phyloP scores from a whole-genome alignment of 1,140 invertebrate species.

The Calosoma granatense region DNA sequence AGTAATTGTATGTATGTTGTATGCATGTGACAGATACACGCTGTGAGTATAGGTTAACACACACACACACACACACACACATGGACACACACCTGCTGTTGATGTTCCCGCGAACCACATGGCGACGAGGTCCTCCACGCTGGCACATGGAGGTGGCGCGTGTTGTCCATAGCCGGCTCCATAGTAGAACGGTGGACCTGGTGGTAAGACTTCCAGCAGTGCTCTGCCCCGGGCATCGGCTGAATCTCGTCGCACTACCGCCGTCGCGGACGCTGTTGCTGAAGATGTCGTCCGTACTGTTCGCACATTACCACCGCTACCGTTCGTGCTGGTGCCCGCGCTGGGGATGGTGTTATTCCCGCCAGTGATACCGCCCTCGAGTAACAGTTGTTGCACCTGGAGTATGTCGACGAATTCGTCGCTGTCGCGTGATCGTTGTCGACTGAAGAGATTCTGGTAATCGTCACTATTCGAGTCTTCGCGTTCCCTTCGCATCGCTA shows the following conservation, averaged over 20 bases:
- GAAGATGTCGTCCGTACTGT: no score
- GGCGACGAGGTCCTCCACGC: constrained; percentile 40
- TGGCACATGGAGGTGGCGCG: constrained; percentile 24
- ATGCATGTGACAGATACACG: no score
- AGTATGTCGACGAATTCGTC: constrained; percentile 52
- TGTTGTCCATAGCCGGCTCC: constrained; percentile 35
- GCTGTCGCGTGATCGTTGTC: constrained; percentile 20
- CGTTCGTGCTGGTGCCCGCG: constrained; percentile 5
- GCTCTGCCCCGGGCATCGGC: background rate
- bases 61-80: no score
- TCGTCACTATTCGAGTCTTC: constrained; percentile 21
- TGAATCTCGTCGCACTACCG: background rate
- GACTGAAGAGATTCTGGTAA: constrained; percentile 10
- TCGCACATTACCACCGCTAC: constrained; percentile 28
- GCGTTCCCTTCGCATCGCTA: constrained; percentile 31
- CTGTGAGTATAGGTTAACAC: no score
- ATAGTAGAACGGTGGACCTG: constrained; percentile 36
- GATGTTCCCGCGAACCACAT: constrained; percentile 41
- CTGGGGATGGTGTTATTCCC: constrained; percentile 16
- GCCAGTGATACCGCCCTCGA: constrained; percentile 35
- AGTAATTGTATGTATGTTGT: no score
- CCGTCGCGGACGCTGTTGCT: background rate
- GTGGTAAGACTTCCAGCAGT: background rate
- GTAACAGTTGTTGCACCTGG: constrained; percentile 46
- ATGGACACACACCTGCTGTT: constrained; percentile 34